Evolutionary conservation across 1,140 invertebrate genomes (phyloP).

Genomic region (Subanguina moxae): DNA sequence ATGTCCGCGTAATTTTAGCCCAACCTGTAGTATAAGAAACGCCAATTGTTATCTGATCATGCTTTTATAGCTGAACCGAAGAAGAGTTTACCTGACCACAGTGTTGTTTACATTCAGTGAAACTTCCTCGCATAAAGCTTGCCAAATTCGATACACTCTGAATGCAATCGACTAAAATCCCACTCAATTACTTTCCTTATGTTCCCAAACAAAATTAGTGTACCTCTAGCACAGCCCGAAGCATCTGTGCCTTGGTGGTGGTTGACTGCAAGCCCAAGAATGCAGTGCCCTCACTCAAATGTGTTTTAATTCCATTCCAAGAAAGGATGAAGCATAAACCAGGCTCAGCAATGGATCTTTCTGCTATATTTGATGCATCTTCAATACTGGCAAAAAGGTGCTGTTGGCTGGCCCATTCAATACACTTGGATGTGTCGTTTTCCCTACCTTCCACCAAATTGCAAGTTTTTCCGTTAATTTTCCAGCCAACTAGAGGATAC

Average conservation of each 20-base stretch:
- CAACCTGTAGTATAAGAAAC: too few relatives aligned
- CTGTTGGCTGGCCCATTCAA: slow-evolving; percentile 77
- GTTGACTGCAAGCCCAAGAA: slow-evolving; percentile 74
- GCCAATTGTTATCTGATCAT: too few relatives aligned
- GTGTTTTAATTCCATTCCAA: slow-evolving; percentile 82
- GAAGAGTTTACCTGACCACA: too few relatives aligned
- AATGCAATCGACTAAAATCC: slow-evolving; percentile 71
- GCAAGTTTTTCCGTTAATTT: slow-evolving; percentile 65
- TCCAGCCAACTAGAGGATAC: slow-evolving; percentile 82
- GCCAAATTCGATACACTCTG: slow-evolving; percentile 72
- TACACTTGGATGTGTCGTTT: slow-evolving; percentile 78
- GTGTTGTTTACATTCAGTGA: background rate
- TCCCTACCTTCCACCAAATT: slow-evolving; percentile 79
- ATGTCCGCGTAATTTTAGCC: too few relatives aligned
- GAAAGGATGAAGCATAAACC: slow-evolving; percentile 85
- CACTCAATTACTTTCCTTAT: too few relatives aligned
- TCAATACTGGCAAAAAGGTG: slow-evolving; percentile 68
- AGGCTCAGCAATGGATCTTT: slow-evolving; percentile 70
- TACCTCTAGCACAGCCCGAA: slow-evolving; percentile 74
- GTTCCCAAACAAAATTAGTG: too few relatives aligned
- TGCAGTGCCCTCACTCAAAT: slow-evolving; percentile 72
- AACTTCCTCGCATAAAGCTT: slow-evolving; percentile 62
- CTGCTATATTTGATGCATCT: slow-evolving; percentile 71
- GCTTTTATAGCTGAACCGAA: too few relatives aligned
- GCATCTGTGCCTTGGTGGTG: slow-evolving; percentile 73